Percentiles rank a stretch among this genome's conserved stretches.
phyloP scores from a whole-genome alignment of 2,888 invertebrate genomes.

The Caenorhabditis sp. region DNA sequence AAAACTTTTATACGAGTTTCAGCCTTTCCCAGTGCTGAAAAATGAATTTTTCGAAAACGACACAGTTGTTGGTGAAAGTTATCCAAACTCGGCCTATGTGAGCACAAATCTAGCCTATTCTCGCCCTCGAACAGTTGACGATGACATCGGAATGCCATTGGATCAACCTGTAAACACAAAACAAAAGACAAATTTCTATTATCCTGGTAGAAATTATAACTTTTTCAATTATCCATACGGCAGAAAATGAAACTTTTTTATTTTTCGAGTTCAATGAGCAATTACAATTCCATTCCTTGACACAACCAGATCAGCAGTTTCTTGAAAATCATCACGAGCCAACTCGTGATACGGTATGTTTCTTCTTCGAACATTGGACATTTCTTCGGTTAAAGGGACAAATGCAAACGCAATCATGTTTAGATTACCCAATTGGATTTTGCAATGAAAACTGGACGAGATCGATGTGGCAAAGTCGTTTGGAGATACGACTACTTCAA shows the following conservation, averaged over 20 bases:
- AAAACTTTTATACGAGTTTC: no score
- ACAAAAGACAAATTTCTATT: slow-evolving; percentile 33
- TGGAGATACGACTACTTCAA: slow-evolving; percentile 48
- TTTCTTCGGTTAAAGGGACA: slow-evolving; percentile 7
- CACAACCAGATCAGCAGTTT: slow-evolving; percentile 28
- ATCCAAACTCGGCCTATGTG: slow-evolving; percentile 22
- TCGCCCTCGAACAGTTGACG: slow-evolving; percentile 41
- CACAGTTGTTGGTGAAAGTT: slow-evolving; percentile 26
- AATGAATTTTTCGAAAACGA: slow-evolving; percentile 36
- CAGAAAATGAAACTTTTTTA: not conserved
- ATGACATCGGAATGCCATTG: slow-evolving; percentile 48
- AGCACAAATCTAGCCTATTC: slow-evolving; percentile 26
- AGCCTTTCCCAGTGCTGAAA: slow-evolving; percentile 34
- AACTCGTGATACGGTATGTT: slow-evolving; percentile 34
- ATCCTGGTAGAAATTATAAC: slow-evolving; percentile 29
- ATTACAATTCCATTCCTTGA: slow-evolving; percentile 33
- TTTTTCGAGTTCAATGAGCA: not conserved
- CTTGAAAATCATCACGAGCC: slow-evolving; percentile 28
- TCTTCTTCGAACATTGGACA: not conserved
- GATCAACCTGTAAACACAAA: slow-evolving; percentile 36
- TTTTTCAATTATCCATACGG: slow-evolving; percentile 10
- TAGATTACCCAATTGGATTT: slow-evolving; percentile 45
- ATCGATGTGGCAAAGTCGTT: slow-evolving; percentile 51
- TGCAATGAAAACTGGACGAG: slow-evolving; percentile 50
- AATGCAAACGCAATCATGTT: slow-evolving; percentile 21